Evolutionary conservation across 2,888 invertebrate species (phyloP), one percentile per base, ranked within the genome.

Genomic region (Chelonus formosanus): DNA sequence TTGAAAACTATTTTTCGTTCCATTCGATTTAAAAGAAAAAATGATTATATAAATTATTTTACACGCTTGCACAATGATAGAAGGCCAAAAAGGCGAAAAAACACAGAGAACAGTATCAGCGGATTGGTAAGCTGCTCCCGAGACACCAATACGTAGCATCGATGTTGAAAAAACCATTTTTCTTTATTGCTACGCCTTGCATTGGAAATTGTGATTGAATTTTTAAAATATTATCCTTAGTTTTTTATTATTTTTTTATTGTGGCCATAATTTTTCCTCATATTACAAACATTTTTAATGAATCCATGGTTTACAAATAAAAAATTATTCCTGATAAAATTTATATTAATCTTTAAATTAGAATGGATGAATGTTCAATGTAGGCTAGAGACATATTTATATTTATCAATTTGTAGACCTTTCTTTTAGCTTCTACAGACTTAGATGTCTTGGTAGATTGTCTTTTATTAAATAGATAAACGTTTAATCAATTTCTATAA

Each of bases 71-170:
- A 78, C 80, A 76, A 79, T 76, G 72, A 77, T 84, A 84, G 81
- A 83, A 83, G 82, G 78, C 89, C 88, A 86, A 88, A 89, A 87
- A 90, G 88, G 88, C 90, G 89, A 86, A 90, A 86, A 91, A 90
- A 85, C 87, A 90, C 86, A 89, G 89, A 86, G 90, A 90, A 85
- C 88, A 90, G 82, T 91, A 91, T 88, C 91, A 91, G 85, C 89
- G 91, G 86, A 90, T 91, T 88, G 91, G 91, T 91, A 91, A 91
- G 91, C 88, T 84, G 81, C 82, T 81, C 79, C 78, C 77, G 67
- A 76, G 75, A 59, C 67, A 67, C 63, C 63, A 63, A 67, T 60
- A 59, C 31, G n/a, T 67, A 62, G 63, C 63, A 63, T 63, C 62
- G 48, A 44, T 67, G 44, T 63, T 67, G 8, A 67, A 67, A 67